Evolutionary conservation across 2,797 vertebrate genomes (phyloP).

Genomic region (Petrocephalus sullivani): DNA sequence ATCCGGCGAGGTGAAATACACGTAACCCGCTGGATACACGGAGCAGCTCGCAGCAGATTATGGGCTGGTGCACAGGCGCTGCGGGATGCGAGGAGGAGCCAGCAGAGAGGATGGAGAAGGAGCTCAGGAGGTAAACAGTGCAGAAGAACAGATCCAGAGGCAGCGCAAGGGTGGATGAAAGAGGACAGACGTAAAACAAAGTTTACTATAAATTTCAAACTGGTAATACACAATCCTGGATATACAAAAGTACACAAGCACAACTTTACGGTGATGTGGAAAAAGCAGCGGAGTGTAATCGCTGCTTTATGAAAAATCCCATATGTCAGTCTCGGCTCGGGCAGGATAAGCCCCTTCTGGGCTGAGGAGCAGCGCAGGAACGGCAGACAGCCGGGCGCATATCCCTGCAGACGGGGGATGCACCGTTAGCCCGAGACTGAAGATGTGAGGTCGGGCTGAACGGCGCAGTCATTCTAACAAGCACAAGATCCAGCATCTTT

Average conservation of each 20-base stretch:
- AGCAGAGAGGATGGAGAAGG: not conserved
- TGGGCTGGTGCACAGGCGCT: not conserved
- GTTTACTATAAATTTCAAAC: not conserved
- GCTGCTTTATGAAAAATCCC: not conserved
- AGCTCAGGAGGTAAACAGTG: not conserved
- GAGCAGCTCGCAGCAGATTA: not conserved
- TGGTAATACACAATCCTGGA: not conserved
- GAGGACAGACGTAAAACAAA: not conserved
- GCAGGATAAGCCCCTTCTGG: not conserved
- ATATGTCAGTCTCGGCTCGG: not conserved
- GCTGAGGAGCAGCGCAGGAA: not conserved
- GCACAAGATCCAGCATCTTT: not conserved
- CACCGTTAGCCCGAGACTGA: not conserved
- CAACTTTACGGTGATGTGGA: not conserved
- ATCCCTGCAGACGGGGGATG: not conserved
- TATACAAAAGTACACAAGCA: not conserved
- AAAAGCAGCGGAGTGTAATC: not conserved
- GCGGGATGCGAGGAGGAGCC: not conserved
- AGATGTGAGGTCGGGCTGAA: not conserved
- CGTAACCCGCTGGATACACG: not conserved
- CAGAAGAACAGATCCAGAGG: not conserved
- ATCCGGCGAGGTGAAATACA: not conserved
- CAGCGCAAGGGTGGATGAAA: not conserved
- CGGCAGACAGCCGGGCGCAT: not conserved
- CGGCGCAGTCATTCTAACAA: not conserved